Evolutionary conservation across 35 echinoderm and acorn worm genomes (phyloP).

Genomic region (Hemicentrotus pulcherrimus): DNA sequence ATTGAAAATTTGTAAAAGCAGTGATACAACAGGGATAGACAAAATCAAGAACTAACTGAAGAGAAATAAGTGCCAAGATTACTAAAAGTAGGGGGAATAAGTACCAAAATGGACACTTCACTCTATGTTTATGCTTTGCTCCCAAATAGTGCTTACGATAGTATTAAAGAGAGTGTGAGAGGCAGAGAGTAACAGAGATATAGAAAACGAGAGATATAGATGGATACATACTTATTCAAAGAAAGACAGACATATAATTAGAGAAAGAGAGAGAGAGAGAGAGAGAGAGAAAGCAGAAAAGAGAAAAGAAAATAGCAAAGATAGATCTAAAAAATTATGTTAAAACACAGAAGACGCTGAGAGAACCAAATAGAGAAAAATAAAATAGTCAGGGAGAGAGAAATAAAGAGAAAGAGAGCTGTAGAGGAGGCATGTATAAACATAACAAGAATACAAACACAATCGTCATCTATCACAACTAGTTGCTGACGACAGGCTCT

Average conservation of each 20-base stretch:
- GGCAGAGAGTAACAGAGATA: too few species aligned
- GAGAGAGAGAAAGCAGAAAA: background rate
- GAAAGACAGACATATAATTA: too few species aligned
- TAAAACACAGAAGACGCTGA: background rate
- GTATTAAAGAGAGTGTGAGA: too few species aligned
- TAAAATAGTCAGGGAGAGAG: background rate
- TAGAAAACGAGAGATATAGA: too few species aligned
- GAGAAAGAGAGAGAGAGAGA: too few species aligned
- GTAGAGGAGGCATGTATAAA: background rate
- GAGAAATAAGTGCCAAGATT: background rate
- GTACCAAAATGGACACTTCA: too few species aligned
- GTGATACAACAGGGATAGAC: too few species aligned
- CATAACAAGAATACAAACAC: slow-evolving; percentile 2
- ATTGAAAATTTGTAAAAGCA: too few species aligned
- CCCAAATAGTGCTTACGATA: too few species aligned
- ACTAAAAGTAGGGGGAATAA: background rate
- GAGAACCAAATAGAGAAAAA: background rate
- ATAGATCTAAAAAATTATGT: background rate
- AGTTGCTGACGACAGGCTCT: slow-evolving; percentile 20
- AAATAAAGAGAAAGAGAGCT: background rate
- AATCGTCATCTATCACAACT: background rate
- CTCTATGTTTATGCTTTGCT: too few species aligned
- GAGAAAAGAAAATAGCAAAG: background rate
- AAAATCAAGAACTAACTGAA: background rate
- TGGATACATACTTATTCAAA: too few species aligned